A percentile compares a stretch with the other conserved stretches of the same genome.
These are phyloP conservation scores for Himalopsyche japonica DNA, from an alignment of 2,888 invertebrate genomes.

Conservation along the genomic window DNA sequence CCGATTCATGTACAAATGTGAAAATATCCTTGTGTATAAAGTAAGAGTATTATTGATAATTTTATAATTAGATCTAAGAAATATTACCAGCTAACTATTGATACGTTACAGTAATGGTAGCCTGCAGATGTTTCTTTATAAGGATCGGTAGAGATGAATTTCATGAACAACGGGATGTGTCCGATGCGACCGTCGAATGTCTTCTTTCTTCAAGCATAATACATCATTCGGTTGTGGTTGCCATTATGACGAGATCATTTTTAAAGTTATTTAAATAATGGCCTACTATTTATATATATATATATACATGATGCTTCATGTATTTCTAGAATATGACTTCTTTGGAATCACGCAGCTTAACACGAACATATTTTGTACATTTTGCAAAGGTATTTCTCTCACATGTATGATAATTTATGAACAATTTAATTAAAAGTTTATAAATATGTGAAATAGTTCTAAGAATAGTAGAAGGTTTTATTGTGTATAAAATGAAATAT, in stretches of 20 bases:
- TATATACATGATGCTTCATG: neutral
- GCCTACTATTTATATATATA: neutral
- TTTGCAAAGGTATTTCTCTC: conserved; percentile 4
- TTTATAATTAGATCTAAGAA: conserved; percentile 12
- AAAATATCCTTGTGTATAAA: neutral
- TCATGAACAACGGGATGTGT: neutral
- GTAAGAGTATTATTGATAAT: conserved; percentile 14
- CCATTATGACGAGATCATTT: neutral
- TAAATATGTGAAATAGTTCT: conserved; percentile 38
- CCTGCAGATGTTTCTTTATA: neutral
- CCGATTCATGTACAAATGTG: neutral
- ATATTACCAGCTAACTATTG: conserved; percentile 23
- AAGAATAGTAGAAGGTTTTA: conserved; percentile 32
- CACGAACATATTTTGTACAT: conserved; percentile 21
- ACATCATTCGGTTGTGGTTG: conserved; percentile 18
- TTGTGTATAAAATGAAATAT: conserved; percentile 39
- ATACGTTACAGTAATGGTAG: neutral
- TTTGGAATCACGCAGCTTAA: conserved; percentile 6
- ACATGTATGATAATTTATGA: conserved; percentile 23
- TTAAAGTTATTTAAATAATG: neutral
- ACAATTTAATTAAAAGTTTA: conserved; percentile 25
- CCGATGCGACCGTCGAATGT: neutral
- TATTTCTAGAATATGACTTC: neutral
- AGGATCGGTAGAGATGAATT: neutral
- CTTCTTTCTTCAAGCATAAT: neutral